phyloP scores from a whole-genome alignment of 2,797 vertebrate species.

The Myotis vivesi region DNA sequence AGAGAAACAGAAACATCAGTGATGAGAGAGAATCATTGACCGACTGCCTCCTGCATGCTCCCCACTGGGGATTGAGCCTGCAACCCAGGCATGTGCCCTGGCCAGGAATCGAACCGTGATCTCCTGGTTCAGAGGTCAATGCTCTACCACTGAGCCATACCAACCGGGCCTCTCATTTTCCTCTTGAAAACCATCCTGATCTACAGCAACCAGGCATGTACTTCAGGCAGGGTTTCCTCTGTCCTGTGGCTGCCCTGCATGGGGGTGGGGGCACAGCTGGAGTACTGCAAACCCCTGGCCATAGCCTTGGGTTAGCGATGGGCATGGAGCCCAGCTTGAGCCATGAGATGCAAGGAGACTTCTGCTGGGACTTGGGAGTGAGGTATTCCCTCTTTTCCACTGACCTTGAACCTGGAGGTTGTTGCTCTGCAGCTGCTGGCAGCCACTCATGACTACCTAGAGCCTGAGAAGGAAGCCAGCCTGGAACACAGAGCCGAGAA shows the following conservation, averaged over 20 bases:
- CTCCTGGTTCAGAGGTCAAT: too few species aligned
- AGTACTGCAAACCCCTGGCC: background rate
- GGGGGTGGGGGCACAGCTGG: background rate
- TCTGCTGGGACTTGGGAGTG: background rate
- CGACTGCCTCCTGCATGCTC: too few species aligned
- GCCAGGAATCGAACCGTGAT: too few species aligned
- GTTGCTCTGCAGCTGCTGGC: background rate
- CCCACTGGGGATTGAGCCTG: too few species aligned
- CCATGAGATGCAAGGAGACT: background rate
- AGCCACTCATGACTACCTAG: background rate
- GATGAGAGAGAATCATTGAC: too few species aligned
- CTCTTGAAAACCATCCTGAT: background rate
- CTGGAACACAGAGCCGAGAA: background rate
- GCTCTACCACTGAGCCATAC: too few species aligned
- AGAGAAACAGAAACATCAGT: too few species aligned
- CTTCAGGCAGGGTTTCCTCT: background rate
- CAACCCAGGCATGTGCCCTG: too few species aligned
- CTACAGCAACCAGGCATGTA: background rate
- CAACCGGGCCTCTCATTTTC: background rate
- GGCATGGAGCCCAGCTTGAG: background rate
- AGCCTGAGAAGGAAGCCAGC: background rate
- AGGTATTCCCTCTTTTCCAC: background rate
- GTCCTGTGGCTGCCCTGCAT: too few species aligned
- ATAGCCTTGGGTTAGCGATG: background rate
- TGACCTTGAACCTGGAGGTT: background rate